Evolutionary conservation across 64 coral and sea anemone species (phyloP).

Genomic region (Stylophora pistillata): DNA sequence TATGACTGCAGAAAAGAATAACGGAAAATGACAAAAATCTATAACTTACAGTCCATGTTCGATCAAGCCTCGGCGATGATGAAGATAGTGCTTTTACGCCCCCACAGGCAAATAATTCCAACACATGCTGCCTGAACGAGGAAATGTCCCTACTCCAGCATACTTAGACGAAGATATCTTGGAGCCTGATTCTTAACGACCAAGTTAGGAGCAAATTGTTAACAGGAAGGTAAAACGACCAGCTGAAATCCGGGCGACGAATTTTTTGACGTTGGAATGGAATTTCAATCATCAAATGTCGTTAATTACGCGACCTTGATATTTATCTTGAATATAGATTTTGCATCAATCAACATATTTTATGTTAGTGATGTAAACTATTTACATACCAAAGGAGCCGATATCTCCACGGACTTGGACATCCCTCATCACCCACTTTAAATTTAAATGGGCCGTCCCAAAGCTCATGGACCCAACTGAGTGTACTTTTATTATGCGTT

Average conservation of each 20-base stretch:
- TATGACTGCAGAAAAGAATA: no score
- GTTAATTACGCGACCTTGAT: background rate
- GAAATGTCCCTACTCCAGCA: background rate
- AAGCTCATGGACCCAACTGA: no score
- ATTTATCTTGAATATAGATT: background rate
- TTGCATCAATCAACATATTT: slow-evolving; percentile 10
- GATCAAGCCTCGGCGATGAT: background rate
- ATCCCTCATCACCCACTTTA: no score
- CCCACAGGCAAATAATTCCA: background rate
- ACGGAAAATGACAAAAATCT: background rate
- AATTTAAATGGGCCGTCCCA: no score
- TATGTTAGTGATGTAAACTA: background rate
- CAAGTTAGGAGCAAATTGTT: background rate
- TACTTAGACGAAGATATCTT: background rate
- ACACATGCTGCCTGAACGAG: background rate
- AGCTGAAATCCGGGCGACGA: background rate
- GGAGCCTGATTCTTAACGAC: background rate
- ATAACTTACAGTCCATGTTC: slow-evolving; percentile 34
- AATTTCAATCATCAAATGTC: slow-evolving; percentile 13
- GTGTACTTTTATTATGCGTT: no score
- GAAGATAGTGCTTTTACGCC: background rate
- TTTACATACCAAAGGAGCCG: slow-evolving; percentile 27
- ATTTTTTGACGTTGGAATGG: slow-evolving; percentile 7
- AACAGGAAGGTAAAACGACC: background rate
- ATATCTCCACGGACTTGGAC: no score